Evolutionary conservation across 2,113 vertebrate species (phyloP).

Genomic region (Pygoscelis antarcticus): DNA sequence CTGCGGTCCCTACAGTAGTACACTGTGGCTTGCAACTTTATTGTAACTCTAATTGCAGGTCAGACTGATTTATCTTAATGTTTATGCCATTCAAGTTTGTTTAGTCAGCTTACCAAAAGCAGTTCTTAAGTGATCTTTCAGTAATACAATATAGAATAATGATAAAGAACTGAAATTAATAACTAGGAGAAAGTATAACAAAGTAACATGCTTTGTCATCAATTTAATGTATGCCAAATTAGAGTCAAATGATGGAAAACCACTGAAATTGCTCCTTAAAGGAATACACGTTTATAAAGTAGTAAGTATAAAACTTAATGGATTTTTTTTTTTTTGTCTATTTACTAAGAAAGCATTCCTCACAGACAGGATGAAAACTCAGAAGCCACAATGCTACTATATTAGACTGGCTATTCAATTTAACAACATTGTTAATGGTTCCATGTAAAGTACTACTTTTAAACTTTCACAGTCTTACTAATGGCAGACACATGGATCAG

Average conservation of each 20-base stretch:
- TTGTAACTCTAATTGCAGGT: background rate
- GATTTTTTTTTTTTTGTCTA: background rate
- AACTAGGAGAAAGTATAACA: background rate
- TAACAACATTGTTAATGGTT: background rate
- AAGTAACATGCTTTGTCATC: background rate
- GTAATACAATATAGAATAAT: background rate
- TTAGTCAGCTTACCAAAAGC: background rate
- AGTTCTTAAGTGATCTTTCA: background rate
- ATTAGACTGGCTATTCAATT: background rate
- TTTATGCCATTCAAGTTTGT: background rate
- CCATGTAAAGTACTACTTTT: background rate
- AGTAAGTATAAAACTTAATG: background rate
- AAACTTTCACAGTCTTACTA: constrained; percentile 31
- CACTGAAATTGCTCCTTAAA: background rate
- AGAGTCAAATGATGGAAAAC: background rate
- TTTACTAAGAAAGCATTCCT: background rate
- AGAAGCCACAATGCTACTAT: background rate
- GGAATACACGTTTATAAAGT: background rate
- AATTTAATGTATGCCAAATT: background rate
- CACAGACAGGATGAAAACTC: background rate
- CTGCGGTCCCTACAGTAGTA: background rate
- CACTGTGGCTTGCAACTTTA: background rate
- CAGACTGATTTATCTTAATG: background rate
- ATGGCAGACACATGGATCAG: constrained; percentile 25
- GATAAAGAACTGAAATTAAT: background rate